A percentile compares a stretch with the other conserved stretches of the same genome.
Evolutionary conservation across 2,113 vertebrate species (phyloP).

Genomic region (Mobula birostris): DNA sequence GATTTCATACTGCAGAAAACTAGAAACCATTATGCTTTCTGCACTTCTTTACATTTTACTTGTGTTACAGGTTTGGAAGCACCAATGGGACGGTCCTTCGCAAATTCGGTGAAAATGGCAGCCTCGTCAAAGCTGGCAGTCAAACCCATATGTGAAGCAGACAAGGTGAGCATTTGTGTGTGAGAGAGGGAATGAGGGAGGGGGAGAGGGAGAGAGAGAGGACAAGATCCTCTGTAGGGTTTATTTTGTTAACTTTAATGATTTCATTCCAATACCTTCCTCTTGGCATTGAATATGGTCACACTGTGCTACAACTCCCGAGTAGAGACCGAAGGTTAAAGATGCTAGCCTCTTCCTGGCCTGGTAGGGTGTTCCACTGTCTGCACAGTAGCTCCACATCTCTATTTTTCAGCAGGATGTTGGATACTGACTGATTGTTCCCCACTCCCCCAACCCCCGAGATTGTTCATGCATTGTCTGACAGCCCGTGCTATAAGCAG

Average conservation of each 20-base stretch:
- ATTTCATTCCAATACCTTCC: neutral
- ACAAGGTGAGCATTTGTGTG: constrained; percentile 57
- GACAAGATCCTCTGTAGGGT: neutral
- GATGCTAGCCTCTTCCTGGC: neutral
- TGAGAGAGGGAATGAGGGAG: no score
- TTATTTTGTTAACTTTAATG: neutral
- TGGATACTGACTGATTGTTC: neutral
- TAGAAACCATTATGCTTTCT: no score
- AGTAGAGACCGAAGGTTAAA: neutral
- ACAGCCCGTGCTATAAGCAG: no score
- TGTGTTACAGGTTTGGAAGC: constrained; percentile 61
- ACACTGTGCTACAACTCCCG: neutral
- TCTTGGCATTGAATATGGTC: neutral
- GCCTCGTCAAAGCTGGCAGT: constrained; percentile 60
- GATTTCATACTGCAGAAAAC: neutral
- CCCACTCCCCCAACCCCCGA: neutral
- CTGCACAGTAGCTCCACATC: neutral
- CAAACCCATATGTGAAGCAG: constrained; percentile 54
- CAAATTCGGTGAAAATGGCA: constrained; percentile 63
- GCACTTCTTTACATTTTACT: neutral
- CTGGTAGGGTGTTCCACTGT: neutral
- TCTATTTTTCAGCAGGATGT: neutral
- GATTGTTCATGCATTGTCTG: neutral
- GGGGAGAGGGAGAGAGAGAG: neutral
- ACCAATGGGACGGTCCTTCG: constrained; percentile 57